Conservation (phyloP, 2,797 vertebrate species). For the Sebastes trivittatus region DNA sequence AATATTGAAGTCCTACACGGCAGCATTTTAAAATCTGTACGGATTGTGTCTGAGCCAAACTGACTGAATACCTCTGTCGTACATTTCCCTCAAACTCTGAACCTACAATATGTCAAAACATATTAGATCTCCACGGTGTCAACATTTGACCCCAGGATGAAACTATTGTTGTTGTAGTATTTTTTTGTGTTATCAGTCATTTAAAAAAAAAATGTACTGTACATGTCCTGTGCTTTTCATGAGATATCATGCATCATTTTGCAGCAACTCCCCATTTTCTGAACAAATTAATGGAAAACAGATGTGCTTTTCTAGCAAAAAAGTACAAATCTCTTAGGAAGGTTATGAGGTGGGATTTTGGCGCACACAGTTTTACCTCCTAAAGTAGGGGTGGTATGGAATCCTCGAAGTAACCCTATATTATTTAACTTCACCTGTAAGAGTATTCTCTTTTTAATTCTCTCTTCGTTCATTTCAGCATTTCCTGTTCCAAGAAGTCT, state of each 20-base stretch:
- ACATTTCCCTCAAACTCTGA: neutral
- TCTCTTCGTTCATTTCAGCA: neutral
- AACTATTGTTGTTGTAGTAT: neutral
- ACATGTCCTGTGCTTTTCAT: conserved; percentile 18
- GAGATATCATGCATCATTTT: conserved; percentile 17
- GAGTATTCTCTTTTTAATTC: neutral
- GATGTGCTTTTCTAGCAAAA: conserved; percentile 39
- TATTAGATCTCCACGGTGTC: neutral
- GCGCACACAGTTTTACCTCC: conserved; percentile 19
- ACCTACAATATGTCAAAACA: neutral
- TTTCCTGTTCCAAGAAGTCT: neutral
- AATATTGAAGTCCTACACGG: neutral
- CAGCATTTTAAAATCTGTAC: neutral
- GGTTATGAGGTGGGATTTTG: conserved; percentile 28
- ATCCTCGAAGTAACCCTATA: conserved; percentile 1
- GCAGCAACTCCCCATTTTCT: conserved; percentile 41
- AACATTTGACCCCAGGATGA: neutral
- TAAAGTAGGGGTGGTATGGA: conserved; percentile 3
- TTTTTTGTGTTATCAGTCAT: conserved; percentile 11
- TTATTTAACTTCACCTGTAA: neutral
- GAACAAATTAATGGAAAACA: conserved; percentile 47
- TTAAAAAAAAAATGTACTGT: neutral
- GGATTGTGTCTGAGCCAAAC: neutral
- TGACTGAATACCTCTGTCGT: neutral
- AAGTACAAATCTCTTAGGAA: conserved; percentile 28